These are phyloP conservation scores for Platalea minor DNA, from an alignment of 2,797 vertebrate species.

Conservation along the genomic window DNA sequence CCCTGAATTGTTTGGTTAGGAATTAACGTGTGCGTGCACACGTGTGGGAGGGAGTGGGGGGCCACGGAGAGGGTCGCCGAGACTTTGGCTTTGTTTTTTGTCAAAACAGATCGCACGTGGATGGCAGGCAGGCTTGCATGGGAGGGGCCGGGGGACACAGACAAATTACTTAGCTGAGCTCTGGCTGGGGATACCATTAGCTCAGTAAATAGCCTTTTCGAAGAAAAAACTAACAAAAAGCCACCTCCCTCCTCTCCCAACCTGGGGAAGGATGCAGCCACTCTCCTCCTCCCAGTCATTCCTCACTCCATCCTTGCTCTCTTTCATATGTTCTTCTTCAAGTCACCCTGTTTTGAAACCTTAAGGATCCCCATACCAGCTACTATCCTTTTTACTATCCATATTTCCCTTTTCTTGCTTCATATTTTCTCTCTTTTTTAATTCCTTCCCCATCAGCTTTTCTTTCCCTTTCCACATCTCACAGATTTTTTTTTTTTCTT, in stretches of 20 bases:
- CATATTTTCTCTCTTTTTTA: not conserved
- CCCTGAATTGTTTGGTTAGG: conserved; percentile 47
- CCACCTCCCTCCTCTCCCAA: not conserved
- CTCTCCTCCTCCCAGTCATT: not conserved
- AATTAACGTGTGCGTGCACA: not conserved
- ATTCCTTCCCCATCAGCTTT: not conserved
- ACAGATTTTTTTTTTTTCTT: too few species aligned
- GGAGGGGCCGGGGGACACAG: not conserved
- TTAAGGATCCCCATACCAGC: not conserved
- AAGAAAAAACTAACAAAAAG: not conserved
- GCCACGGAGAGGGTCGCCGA: not conserved
- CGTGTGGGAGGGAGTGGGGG: conserved; percentile 7
- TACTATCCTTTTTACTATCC: not conserved
- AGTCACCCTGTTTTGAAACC: not conserved
- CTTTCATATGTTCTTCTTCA: not conserved
- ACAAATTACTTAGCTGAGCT: not conserved
- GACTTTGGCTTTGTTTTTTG: conserved; percentile 40
- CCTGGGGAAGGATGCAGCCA: not conserved
- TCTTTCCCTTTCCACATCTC: not conserved
- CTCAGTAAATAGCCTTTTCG: not conserved
- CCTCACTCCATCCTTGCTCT: not conserved
- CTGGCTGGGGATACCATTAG: not conserved
- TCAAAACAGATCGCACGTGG: conserved; percentile 60
- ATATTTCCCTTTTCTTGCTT: not conserved
- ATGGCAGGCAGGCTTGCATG: not conserved